Evolutionary conservation across 2,113 vertebrate species (phyloP).

Genomic region (Epinephelus moara): DNA sequence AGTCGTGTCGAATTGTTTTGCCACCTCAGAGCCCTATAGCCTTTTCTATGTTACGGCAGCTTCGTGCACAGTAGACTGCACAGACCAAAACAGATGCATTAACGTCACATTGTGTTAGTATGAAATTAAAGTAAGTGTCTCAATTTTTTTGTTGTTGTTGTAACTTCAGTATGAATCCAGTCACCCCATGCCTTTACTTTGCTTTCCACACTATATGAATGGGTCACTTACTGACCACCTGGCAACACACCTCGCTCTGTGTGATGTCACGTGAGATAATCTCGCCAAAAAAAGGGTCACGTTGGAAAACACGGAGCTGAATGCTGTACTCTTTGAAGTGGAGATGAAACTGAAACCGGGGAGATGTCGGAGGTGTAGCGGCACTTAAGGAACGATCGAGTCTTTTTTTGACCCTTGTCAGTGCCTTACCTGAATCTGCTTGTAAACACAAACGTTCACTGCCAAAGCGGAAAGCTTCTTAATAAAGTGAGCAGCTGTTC

Average conservation of each 20-base stretch:
- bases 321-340: conserved; percentile 45
- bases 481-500: conserved; percentile 64
- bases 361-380: conserved; percentile 34
- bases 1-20: conserved; percentile 48
- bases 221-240: conserved; percentile 20
- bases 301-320: conserved; percentile 31
- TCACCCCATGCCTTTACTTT: conserved; percentile 73
- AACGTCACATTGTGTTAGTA: conserved; percentile 31
- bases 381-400: conserved; percentile 70
- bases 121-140: conserved; percentile 39
- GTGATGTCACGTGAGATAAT: conserved; percentile 16
- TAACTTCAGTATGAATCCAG: conserved; percentile 46
- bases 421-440: conserved; percentile 76
- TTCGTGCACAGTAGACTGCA: conserved; percentile 64
- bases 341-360: conserved; percentile 23
- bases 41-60: conserved; percentile 75
- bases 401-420: conserved; percentile 58
- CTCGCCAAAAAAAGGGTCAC: conserved; percentile 34
- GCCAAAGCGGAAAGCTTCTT: conserved; percentile 71
- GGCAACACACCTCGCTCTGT: conserved; percentile 9
- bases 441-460: conserved; percentile 69
- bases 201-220: conserved; percentile 45
- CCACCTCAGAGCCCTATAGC: conserved; percentile 70
- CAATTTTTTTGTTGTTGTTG: conserved; percentile 18
- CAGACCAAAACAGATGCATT: conserved; percentile 69